A percentile compares a stretch with the other conserved stretches of the same genome.
Conservation (phyloP, 2,888 invertebrate species). For the Mermis nigrescens region DNA sequence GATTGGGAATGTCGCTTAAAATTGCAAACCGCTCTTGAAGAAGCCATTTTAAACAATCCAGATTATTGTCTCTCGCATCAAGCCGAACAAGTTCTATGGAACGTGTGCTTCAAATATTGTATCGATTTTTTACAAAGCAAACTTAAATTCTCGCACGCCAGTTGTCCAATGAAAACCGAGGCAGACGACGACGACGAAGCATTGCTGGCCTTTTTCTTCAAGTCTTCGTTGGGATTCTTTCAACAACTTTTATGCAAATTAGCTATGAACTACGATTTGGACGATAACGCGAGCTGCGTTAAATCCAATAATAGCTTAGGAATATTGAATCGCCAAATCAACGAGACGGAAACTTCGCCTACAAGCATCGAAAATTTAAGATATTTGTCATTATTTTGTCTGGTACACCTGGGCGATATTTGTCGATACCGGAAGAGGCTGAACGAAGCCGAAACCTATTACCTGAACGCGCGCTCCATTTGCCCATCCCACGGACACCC, state of each 20-base stretch:
- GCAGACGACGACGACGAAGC: conserved; percentile 6
- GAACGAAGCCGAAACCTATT: conserved; percentile 7
- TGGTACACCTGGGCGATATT: conserved; percentile 11
- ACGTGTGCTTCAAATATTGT: conserved; percentile 9
- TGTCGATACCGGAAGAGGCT: conserved; percentile 5
- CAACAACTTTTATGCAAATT: neutral
- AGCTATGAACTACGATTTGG: neutral
- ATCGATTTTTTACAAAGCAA: conserved; percentile 9
- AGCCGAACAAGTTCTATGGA: conserved; percentile 9
- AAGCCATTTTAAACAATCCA: neutral
- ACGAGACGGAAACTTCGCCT: neutral
- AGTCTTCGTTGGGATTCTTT: neutral
- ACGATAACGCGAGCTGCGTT: neutral
- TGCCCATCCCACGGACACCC: conserved; percentile 8
- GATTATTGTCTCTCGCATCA: neutral
- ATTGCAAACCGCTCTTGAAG: neutral
- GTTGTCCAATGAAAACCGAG: neutral
- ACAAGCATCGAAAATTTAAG: neutral
- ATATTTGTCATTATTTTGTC: conserved; percentile 6
- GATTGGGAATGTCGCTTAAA: neutral
- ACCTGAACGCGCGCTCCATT: conserved; percentile 4
- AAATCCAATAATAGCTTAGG: neutral
- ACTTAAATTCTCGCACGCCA: neutral
- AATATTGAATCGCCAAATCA: neutral
- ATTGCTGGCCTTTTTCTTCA: conserved; percentile 3